phyloP scores from a whole-genome alignment of 2,888 invertebrate genomes.

The Platypus cylindrus region DNA sequence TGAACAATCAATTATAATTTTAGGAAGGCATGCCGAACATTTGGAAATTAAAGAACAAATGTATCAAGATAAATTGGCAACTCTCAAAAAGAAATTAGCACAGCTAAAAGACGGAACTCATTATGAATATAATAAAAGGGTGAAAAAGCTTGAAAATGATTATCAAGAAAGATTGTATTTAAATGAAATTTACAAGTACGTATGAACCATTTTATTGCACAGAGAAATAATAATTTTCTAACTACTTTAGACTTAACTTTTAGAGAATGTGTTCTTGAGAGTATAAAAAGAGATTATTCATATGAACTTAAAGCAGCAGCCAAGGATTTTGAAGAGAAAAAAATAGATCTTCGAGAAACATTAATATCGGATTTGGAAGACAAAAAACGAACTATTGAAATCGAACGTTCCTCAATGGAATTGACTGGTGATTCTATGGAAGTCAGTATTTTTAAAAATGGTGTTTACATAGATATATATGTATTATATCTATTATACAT shows the following conservation, averaged over 20 bases:
- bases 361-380: conserved; percentile 86
- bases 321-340: conserved; percentile 92
- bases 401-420: conserved; percentile 77
- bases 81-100: conserved; percentile 77
- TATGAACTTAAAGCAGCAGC: conserved; percentile 79
- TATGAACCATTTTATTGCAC: neutral
- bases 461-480: neutral
- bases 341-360: conserved; percentile 80
- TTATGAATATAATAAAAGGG: conserved; percentile 71
- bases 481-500: no score
- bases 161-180: conserved; percentile 67
- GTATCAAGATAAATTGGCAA: conserved; percentile 82
- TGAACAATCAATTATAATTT: conserved; percentile 3
- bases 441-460: conserved; percentile 10
- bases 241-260: conserved; percentile 1
- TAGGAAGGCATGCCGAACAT: conserved; percentile 56
- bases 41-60: conserved; percentile 81
- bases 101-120: conserved; percentile 77
- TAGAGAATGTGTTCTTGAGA: conserved; percentile 68
- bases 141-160: conserved; percentile 70
- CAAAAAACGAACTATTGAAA: conserved; percentile 77
- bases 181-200: conserved; percentile 50
- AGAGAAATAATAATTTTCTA: neutral
- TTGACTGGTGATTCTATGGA: conserved; percentile 47
- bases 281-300: conserved; percentile 76